Evolutionary conservation across 2,113 vertebrate genomes (phyloP).

Genomic region (Catharus minimus): DNA sequence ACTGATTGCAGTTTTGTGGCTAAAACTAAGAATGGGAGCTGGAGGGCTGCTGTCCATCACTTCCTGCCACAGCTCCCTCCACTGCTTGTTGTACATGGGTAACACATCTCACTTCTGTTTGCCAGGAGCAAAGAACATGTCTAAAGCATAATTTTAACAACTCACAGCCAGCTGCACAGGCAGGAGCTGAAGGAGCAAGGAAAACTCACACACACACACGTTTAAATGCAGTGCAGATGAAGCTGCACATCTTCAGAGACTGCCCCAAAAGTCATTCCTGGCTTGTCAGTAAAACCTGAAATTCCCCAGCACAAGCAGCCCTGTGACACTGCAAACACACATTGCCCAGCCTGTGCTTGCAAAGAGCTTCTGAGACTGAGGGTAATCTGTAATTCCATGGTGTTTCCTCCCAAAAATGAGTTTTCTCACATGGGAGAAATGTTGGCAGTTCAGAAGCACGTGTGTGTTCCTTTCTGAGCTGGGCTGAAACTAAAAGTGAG

Average conservation of each 20-base stretch:
- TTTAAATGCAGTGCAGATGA: background rate
- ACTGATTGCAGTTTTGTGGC: background rate
- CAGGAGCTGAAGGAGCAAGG: background rate
- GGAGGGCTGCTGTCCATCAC: background rate
- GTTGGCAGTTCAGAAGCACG: background rate
- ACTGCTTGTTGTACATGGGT: background rate
- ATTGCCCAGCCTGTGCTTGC: accelerated
- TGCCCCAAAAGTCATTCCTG: background rate
- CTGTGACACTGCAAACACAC: background rate
- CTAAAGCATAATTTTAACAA: background rate
- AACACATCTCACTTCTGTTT: background rate
- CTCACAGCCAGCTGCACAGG: accelerated
- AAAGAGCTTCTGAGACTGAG: background rate
- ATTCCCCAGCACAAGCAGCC: background rate
- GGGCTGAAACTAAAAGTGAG: background rate
- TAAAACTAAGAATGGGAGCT: background rate
- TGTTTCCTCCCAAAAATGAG: background rate
- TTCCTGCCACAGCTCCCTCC: background rate
- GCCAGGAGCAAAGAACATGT: background rate
- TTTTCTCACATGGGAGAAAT: background rate
- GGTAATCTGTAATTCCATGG: background rate
- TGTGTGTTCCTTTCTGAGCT: background rate
- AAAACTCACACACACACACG: background rate
- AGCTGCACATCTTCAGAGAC: background rate
- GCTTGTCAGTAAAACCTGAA: background rate